Evolutionary conservation across 2,888 invertebrate genomes (phyloP).

Genomic region (Steromphala cineraria): DNA sequence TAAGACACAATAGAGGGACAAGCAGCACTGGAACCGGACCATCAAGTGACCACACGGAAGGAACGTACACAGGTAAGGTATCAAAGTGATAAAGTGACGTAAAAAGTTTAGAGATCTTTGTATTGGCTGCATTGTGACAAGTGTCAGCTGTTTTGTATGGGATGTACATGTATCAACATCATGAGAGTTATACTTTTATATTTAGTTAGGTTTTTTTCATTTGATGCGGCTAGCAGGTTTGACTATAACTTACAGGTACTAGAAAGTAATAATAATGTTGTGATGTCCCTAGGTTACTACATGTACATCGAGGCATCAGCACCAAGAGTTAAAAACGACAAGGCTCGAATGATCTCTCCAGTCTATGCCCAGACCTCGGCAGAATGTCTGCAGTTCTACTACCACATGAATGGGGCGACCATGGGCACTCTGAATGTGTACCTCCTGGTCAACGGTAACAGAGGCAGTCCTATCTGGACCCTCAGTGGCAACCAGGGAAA

Average conservation of each 20-base stretch:
- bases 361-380: conserved; percentile 51
- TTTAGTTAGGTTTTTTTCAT: too few species aligned
- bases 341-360: conserved; percentile 76
- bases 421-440: conserved; percentile 63
- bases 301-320: conserved; percentile 71
- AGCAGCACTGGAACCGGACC: conserved; percentile 49
- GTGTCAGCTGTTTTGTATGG: too few species aligned
- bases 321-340: conserved; percentile 79
- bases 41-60: conserved; percentile 54
- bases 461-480: conserved; percentile 44
- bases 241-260: too few species aligned
- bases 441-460: conserved; percentile 43
- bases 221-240: too few species aligned
- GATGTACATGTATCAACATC: too few species aligned
- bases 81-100: neutral
- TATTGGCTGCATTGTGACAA: too few species aligned
- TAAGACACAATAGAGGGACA: conserved; percentile 40
- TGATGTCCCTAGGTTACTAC: conserved; percentile 54
- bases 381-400: conserved; percentile 70
- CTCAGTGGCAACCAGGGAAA: conserved; percentile 62
- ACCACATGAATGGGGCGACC: conserved; percentile 67
- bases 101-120: too few species aligned
- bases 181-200: too few species aligned
- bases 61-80: conserved; percentile 50
- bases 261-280: too few species aligned